Evolutionary conservation across 2,888 invertebrate species (phyloP), one percentile per base, ranked within the genome.

Genomic region (Yponomeuta plumbellus): DNA sequence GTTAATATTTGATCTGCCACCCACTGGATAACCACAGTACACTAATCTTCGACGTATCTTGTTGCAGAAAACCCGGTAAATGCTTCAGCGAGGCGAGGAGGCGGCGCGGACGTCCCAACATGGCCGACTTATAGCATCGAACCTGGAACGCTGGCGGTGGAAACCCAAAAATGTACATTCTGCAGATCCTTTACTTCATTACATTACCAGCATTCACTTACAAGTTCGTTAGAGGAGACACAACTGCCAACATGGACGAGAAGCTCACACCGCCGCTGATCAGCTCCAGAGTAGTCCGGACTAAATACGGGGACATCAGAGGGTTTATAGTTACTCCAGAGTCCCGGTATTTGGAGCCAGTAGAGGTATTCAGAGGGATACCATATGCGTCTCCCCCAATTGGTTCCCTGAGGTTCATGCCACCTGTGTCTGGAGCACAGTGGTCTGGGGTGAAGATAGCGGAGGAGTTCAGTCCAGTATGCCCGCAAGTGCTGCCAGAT

Each of bases 331-430:
- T 96, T 67, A 95, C 95, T 69, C 94, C 96, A 73, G 96, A 97
- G 75, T 93, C 95, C 26, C 94, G 96, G 72, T 95, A 94, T 80
- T 87, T 97, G 74, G 97, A 97, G 83, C 96, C 96, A 67, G 98
- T 98, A 22, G 98, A 98, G 84, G 96, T 97, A 71, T 98, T 97
- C 83, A 93, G 96, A 65, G 98, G 98, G 10, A 95, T 99, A 68
- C 98, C 98, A 6, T 99, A 98, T 85, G 99, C 98, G 34, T 97
- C 97, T 64, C 96, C 98, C 23, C 98, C 98, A 44, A 91, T 96
- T 61, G 97, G 97, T 8, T 94, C 95, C 68, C 90, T 98, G 69
- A 93, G 99, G 68, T 99, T 99, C 85, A 98, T 98, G 97, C 98
- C 98, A 13, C 98, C 98, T 22, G 97, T 98, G 23, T 97, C 96